Evolutionary conservation across 2,113 vertebrate species (phyloP).

Genomic region (Engraulis encrasicolus): DNA sequence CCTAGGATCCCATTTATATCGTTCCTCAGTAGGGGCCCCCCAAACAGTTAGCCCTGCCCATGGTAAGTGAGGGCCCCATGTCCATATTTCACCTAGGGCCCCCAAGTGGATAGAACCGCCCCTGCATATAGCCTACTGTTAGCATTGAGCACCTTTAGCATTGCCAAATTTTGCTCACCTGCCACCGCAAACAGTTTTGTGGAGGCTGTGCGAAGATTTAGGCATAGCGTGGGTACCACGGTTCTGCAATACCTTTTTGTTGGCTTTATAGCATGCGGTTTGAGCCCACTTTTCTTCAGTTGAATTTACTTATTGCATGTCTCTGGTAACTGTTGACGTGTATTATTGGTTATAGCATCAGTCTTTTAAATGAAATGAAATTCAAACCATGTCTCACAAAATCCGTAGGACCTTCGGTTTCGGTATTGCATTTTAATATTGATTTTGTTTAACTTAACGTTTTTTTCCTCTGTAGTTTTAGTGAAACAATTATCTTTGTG

Average conservation of each 20-base stretch:
- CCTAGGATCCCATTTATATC: no score
- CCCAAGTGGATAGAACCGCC: no score
- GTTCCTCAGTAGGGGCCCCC: no score
- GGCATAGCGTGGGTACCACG: background rate
- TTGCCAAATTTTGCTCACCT: background rate
- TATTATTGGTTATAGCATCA: background rate
- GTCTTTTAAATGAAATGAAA: background rate
- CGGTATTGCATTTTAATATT: no score
- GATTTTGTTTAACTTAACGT: background rate
- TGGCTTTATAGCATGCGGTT: background rate
- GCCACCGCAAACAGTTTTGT: background rate
- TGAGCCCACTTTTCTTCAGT: background rate
- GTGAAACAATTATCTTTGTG: background rate
- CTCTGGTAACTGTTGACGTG: background rate
- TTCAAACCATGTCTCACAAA: conserved; percentile 16
- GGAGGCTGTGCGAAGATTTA: background rate
- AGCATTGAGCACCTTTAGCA: no score
- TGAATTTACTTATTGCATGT: background rate
- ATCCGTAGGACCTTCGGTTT: background rate
- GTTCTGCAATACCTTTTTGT: background rate
- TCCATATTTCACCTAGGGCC: no score
- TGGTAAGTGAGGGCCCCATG: no score
- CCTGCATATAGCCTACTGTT: no score
- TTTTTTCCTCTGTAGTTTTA: background rate
- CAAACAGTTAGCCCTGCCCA: no score